Conservation (phyloP, 30 jellyfish, hydroid and myxozoan species). For the Phacellophora camtschatica region DNA sequence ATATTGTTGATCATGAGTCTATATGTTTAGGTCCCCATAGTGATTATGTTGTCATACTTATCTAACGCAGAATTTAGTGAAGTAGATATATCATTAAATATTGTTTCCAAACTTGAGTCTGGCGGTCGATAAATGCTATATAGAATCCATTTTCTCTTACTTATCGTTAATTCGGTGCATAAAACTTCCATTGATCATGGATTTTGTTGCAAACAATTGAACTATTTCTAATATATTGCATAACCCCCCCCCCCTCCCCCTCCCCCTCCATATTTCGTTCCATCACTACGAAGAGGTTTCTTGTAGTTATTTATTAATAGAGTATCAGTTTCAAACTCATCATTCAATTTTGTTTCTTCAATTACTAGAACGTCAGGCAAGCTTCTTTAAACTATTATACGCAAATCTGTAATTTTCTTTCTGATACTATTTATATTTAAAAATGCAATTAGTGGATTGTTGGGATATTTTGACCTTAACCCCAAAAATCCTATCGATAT, state of each 20-base stretch:
- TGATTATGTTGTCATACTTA: not conserved
- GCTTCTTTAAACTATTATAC: constrained; percentile 4
- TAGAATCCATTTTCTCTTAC: not conserved
- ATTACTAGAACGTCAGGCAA: constrained; percentile 19
- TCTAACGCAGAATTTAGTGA: not conserved
- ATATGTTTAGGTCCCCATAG: too few relatives aligned
- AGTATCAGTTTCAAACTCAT: not conserved
- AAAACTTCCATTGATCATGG: too few relatives aligned
- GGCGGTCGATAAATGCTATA: not conserved
- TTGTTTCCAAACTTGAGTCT: not conserved
- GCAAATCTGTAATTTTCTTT: constrained; percentile 12
- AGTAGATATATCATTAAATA: not conserved
- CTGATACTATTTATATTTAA: constrained; percentile 15
- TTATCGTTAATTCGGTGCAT: too few relatives aligned
- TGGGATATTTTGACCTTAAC: not conserved
- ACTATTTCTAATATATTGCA: not conserved
- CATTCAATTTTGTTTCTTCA: not conserved
- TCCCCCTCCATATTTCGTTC: constrained; percentile 29
- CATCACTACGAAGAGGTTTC: constrained; percentile 30
- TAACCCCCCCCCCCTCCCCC: too few relatives aligned
- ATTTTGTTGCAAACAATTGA: not conserved
- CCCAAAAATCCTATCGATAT: too few relatives aligned
- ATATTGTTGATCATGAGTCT: not conserved
- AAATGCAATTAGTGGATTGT: not conserved
- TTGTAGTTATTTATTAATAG: not conserved